Conservation (phyloP, 2,113 vertebrate genomes). For the Centropus bengalensis region DNA sequence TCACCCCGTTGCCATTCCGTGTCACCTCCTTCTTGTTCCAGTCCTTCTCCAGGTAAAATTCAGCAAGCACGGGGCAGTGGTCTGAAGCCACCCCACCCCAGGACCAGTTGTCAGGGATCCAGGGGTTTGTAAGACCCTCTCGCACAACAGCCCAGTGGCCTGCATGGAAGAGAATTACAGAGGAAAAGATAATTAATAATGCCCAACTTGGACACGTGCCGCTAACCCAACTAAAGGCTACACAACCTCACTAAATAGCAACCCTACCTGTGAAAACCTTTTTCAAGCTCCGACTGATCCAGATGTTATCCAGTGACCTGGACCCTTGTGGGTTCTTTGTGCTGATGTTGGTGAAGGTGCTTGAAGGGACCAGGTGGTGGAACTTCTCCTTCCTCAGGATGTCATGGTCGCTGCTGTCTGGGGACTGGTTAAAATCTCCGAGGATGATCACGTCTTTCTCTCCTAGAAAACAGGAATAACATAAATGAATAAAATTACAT, state of each 20-base stretch:
- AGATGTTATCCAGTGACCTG: slow-evolving; percentile 91
- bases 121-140: slow-evolving; percentile 93
- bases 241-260: rapidly evolving
- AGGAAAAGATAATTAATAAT: rapidly evolving
- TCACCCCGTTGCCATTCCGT: slow-evolving; percentile 74
- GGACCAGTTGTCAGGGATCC: slow-evolving; percentile 97
- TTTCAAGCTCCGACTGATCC: slow-evolving; percentile 89
- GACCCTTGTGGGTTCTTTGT: slow-evolving; percentile 91
- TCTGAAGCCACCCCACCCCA: slow-evolving; percentile 94
- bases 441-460: slow-evolving; percentile 90
- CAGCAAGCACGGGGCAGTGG: slow-evolving; percentile 89
- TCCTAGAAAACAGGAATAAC: slow-evolving; percentile 67
- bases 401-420: slow-evolving; percentile 85
- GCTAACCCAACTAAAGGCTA: rapidly evolving
- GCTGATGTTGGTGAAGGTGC: slow-evolving; percentile 93
- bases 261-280: slow-evolving; percentile 89
- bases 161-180: slow-evolving; percentile 35
- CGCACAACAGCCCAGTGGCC: slow-evolving; percentile 90
- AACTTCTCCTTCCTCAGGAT: slow-evolving; percentile 89
- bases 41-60: slow-evolving; percentile 85
- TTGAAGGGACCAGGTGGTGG: slow-evolving; percentile 81
- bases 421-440: slow-evolving; percentile 87
- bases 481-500: neutral
- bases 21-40: slow-evolving; percentile 79
- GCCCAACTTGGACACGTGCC: rapidly evolving